Percentiles rank a stretch among this genome's conserved stretches.
Evolutionary conservation across 2,113 vertebrate genomes (phyloP).

Genomic region (Poicephalus meyeri): DNA sequence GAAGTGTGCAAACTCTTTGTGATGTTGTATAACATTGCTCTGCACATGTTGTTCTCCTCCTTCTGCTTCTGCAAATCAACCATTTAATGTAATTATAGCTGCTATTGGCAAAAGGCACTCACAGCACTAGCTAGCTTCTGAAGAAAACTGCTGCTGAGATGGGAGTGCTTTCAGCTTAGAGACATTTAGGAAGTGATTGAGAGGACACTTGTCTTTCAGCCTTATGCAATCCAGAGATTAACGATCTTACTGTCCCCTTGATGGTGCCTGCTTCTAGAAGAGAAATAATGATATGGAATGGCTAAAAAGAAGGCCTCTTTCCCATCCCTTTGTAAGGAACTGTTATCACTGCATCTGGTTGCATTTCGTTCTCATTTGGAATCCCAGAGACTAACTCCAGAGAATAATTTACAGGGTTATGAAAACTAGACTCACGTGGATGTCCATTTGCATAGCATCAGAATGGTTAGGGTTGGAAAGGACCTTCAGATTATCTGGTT

Average conservation of each 20-base stretch:
- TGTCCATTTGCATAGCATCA: neutral
- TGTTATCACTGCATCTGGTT: neutral
- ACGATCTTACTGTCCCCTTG: neutral
- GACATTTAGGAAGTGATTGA: neutral
- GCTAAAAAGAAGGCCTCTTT: neutral
- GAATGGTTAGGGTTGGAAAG: neutral
- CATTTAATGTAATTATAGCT: slow-evolving; percentile 37
- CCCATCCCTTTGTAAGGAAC: neutral
- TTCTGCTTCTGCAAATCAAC: slow-evolving; percentile 37
- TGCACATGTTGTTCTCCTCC: slow-evolving; percentile 33
- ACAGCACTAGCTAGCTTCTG: neutral
- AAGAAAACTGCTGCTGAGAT: neutral
- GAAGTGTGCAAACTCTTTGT: slow-evolving; percentile 9
- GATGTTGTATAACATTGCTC: slow-evolving; percentile 8
- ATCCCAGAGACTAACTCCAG: neutral
- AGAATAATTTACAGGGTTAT: neutral
- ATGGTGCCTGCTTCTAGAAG: neutral
- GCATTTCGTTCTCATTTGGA: neutral
- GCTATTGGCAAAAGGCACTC: slow-evolving; percentile 12
- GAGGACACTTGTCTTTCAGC: neutral
- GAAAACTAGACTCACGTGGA: neutral
- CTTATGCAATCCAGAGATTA: neutral
- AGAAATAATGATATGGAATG: neutral
- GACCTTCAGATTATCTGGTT: neutral
- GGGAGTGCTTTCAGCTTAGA: neutral